phyloP scores from a whole-genome alignment of 1,140 invertebrate species.

The Tetragonula clypearis region DNA sequence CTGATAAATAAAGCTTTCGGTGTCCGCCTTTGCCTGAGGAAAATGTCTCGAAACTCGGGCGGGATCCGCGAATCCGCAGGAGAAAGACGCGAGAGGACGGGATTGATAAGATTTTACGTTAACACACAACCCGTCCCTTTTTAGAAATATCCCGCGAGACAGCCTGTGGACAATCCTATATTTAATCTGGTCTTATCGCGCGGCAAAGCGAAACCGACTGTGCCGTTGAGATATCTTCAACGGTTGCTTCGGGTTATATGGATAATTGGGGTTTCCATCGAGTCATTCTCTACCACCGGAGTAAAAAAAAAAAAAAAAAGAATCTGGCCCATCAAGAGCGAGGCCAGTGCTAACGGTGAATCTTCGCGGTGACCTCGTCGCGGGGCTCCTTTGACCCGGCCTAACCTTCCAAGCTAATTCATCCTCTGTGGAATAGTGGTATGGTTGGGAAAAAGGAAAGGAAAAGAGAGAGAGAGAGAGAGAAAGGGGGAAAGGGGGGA shows the following conservation, averaged over 20 bases:
- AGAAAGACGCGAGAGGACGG: background rate
- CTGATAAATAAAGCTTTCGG: background rate
- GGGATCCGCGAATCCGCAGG: no score
- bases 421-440: background rate
- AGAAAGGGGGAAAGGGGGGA: no score
- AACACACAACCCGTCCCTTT: constrained; percentile 53
- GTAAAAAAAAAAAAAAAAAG: background rate
- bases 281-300: constrained; percentile 54
- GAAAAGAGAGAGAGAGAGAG: no score
- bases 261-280: constrained; percentile 67
- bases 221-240: constrained; percentile 34
- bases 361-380: constrained; percentile 18
- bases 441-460: background rate
- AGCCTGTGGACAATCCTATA: constrained; percentile 43
- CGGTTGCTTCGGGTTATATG: constrained; percentile 58
- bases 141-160: constrained; percentile 57
- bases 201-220: constrained; percentile 46
- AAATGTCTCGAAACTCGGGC: background rate
- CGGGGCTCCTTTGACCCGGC: constrained; percentile 40
- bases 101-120: constrained; percentile 61
- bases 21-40: background rate
- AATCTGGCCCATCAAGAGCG: background rate
- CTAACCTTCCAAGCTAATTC: constrained; percentile 53
- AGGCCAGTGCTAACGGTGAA: constrained; percentile 33
- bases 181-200: constrained; percentile 56